Evolutionary conservation across 2,113 vertebrate genomes (phyloP).

Genomic region (Ascaphus truei): DNA sequence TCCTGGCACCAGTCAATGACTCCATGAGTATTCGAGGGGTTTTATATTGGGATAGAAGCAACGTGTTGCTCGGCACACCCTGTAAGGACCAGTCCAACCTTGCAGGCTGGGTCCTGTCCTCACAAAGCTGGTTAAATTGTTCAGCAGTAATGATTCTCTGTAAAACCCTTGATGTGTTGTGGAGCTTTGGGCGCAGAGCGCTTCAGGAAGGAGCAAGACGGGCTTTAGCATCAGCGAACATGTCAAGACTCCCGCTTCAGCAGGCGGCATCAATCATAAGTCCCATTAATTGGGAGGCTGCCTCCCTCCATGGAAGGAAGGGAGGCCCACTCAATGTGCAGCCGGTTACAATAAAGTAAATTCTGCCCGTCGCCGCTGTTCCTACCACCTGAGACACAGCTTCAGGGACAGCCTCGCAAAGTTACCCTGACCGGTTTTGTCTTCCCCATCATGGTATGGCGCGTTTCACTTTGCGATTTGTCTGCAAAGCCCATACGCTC

Average conservation of each 20-base stretch:
- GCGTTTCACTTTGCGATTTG: no score
- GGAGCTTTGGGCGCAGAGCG: background rate
- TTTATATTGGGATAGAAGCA: background rate
- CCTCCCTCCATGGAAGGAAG: no score
- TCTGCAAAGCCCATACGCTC: no score
- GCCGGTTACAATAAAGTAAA: no score
- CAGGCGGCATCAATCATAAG: no score
- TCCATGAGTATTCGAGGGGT: background rate
- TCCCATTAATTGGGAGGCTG: no score
- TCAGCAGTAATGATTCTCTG: background rate
- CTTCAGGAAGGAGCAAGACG: background rate
- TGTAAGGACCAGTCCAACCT: background rate
- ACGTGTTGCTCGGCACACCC: background rate
- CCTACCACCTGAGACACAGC: no score
- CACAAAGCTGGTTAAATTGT: background rate
- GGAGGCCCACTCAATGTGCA: no score
- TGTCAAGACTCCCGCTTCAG: background rate
- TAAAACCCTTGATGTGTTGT: background rate
- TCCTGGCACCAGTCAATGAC: background rate
- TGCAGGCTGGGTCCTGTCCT: conserved; percentile 11
- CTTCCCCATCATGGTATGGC: no score
- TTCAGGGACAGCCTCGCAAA: no score
- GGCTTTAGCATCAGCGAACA: background rate
- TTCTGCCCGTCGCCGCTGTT: no score
- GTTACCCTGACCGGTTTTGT: no score